Evolutionary conservation across 1,140 invertebrate genomes (phyloP), one percentile per base, ranked within the genome.

Genomic region (Drosophila mauritiana): DNA sequence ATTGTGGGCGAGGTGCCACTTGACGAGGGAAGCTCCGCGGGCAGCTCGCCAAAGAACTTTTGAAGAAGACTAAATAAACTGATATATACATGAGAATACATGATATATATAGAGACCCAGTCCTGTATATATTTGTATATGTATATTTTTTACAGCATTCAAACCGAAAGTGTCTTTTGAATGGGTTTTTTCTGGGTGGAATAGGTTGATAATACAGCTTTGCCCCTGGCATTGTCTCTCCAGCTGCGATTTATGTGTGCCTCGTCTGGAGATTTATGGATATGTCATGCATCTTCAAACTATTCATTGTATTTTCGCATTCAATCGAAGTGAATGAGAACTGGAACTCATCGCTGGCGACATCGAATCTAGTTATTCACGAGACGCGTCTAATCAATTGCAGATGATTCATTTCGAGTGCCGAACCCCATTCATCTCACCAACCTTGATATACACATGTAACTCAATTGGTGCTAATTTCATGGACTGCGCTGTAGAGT

Each of bases 61-160:
- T 72, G 75, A 83, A 73, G 83, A 88, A 88, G 83, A 86, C 83
- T 86, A 56, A 86, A 86, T 86, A 86, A 86, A 83, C 73, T 83
- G 70, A 82, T 76, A 79, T 88, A 82, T 88, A 79, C 82, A 82
- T 88, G 70, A 39, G 54, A 52, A 42, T 64, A 48, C 72, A 68
- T 52, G 54, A 65, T 63, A 57, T 62, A 78, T 58, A 45, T 56
- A 56, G 64, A 36, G 68, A 70, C 65, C 45, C 68, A 70, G 55
- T 61, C 69, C 39, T 56, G 61, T 74, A 73, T 74, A 63, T 69
- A 56, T 61, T 55, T 77, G 53, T 77, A 62, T 65, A 59, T 65
- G 62, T 89, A 89, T 86, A 86, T 83, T 84, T 89, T 86, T 86
- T 86, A 88, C 84, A 88, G 83, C 84, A 86, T 82, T 85, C 72